phyloP scores from a whole-genome alignment of 2,797 vertebrate genomes.

The Sternotherus odoratus region DNA sequence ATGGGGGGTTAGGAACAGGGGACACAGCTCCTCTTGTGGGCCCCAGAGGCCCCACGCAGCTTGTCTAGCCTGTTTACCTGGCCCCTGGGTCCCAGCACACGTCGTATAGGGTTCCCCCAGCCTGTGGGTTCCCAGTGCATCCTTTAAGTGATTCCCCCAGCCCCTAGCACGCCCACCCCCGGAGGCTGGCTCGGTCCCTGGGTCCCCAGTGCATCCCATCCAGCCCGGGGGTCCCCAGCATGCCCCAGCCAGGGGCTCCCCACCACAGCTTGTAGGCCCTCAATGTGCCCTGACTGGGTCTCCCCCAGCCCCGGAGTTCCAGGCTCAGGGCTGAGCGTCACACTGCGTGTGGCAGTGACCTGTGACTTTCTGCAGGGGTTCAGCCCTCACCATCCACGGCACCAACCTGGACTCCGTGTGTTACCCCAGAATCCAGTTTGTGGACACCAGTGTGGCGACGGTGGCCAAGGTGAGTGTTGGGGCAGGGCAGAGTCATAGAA shows the following conservation, averaged over 20 bases:
- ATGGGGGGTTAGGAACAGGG: not conserved
- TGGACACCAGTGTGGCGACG: not conserved
- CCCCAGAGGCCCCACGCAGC: no score
- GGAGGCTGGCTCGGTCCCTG: no score
- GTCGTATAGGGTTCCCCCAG: not conserved
- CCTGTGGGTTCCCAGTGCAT: conserved; percentile 1
- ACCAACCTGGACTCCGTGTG: conserved; percentile 90
- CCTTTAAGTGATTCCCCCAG: not conserved
- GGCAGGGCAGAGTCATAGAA: not conserved
- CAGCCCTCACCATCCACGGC: conserved; percentile 87
- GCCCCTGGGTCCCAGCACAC: not conserved
- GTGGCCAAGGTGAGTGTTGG: conserved; percentile 57
- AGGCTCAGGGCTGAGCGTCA: not conserved
- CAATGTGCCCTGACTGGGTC: not conserved
- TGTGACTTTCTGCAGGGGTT: conserved; percentile 79
- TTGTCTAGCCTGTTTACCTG: not conserved
- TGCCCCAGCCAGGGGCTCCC: no score
- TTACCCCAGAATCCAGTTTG: conserved; percentile 84
- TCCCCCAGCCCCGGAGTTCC: not conserved
- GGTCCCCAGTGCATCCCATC: conserved; percentile 29
- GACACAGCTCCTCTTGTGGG: not conserved
- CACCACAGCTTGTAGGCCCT: no score
- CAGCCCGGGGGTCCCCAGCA: not conserved
- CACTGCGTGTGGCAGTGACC: not conserved
- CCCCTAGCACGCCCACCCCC: no score